These are phyloP conservation scores for Holcopasites calliopsidis DNA, from an alignment of 1,140 invertebrate species.

Conservation along the genomic window DNA sequence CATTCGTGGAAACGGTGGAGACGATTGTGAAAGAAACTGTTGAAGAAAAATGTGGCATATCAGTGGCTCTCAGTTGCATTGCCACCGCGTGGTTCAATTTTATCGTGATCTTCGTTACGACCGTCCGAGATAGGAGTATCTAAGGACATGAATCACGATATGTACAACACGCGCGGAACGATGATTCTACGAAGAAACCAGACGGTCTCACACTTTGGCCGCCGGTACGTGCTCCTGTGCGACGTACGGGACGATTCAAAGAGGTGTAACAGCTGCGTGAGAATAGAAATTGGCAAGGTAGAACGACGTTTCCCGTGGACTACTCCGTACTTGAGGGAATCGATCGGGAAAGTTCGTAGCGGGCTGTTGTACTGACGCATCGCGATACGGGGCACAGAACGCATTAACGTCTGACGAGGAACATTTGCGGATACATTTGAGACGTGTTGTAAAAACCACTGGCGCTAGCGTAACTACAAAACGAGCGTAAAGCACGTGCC, in stretches of 20 bases:
- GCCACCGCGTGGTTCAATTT: not conserved
- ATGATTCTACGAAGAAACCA: too few species aligned
- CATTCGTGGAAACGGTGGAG: slow-evolving; percentile 2
- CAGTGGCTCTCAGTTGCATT: slow-evolving; percentile 47
- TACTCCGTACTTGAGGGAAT: not conserved
- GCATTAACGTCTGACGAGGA: not conserved
- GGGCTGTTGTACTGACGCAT: not conserved
- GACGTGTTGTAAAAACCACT: slow-evolving; percentile 9
- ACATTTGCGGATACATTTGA: not conserved
- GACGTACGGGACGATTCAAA: not conserved
- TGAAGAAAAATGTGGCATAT: slow-evolving; percentile 12
- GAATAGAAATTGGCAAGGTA: not conserved
- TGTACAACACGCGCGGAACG: too few species aligned
- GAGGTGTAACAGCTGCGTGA: not conserved
- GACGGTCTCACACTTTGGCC: too few species aligned
- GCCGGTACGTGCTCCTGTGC: not conserved
- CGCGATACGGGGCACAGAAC: not conserved
- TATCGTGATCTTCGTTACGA: not conserved
- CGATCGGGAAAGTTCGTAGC: not conserved
- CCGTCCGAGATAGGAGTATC: too few species aligned
- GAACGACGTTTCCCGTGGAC: not conserved
- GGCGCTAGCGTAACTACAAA: not conserved
- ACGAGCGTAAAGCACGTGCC: slow-evolving; percentile 16
- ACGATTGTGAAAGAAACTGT: slow-evolving; percentile 32
- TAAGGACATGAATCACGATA: too few species aligned